Conservation (phyloP, 2,888 invertebrate genomes). For the Siphlonurus alternatus region DNA sequence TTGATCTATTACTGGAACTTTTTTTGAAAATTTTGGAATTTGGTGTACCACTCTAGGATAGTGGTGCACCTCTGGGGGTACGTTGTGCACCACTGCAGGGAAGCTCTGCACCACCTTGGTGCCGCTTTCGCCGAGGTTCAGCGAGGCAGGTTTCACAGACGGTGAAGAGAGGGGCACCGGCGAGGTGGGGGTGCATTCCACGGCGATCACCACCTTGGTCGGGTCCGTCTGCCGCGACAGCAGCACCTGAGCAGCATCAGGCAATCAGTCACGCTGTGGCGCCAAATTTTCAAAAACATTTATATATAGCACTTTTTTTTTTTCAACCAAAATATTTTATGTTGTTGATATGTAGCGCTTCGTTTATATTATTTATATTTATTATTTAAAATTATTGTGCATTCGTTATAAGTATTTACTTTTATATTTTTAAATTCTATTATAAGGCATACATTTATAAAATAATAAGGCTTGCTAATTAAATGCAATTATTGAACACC, state of each 20-base stretch:
- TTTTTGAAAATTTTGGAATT: too few relatives aligned
- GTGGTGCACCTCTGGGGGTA: not conserved
- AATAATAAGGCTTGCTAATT: too few relatives aligned
- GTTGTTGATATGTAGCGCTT: too few relatives aligned
- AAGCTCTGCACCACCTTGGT: slow-evolving; percentile 11
- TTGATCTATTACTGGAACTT: too few relatives aligned
- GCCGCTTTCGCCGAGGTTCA: slow-evolving; percentile 12
- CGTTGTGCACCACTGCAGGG: slow-evolving; percentile 10
- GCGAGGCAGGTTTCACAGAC: slow-evolving; percentile 12
- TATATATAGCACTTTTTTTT: too few relatives aligned
- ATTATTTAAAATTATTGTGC: too few relatives aligned
- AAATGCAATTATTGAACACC: not conserved
- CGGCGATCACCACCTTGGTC: not conserved
- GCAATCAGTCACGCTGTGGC: not conserved
- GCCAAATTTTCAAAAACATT: too few relatives aligned
- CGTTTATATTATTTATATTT: not conserved
- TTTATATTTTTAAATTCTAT: too few relatives aligned
- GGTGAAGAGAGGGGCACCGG: not conserved
- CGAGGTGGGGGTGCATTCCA: not conserved
- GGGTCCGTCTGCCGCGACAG: not conserved
- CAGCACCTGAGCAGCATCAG: not conserved
- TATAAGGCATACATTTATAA: too few relatives aligned
- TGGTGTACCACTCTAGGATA: not conserved
- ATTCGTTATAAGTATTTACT: too few relatives aligned
- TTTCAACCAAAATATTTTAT: too few relatives aligned